Base-by-base conservation (phyloP, 1,140 invertebrate species). In the Mesaphorura yosii region DNA sequence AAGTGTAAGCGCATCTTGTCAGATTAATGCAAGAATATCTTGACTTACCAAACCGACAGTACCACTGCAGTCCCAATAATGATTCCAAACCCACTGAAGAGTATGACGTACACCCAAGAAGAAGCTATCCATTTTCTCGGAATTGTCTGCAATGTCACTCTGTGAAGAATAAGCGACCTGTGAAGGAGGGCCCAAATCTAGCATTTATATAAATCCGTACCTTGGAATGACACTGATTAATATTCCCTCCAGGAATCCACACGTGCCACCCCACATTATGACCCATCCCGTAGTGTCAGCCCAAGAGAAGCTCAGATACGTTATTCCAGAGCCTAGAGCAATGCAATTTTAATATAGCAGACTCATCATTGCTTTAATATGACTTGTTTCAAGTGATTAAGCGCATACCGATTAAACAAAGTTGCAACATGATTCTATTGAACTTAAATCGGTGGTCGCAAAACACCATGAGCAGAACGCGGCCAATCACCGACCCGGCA, bases 251-350 rank as follows among this genome's bases (percentile, higher is more conserved):
- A 44, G 14, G 15, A 17, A 17, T 25, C 58, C 58, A 1, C 45
- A 22, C 3, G 28, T 22, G 2, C 37, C 12, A 34, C 45, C 22
- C 44, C 53, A 53, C 14, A 59, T 47, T 4, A 59, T 12, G 10
- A 56, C 19, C 58, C 58, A 59, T 3, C 58, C 58, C 23, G 42
- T 56, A 12, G 53, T 59, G 1, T 19, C 45, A 1, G 47, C 39
- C 19, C 27, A 48, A 22, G n/a, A 10, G 3, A 59, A n/a, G 3
- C 17, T 25, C 3, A 55, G 41, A 29, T 48, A 59, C 17, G 56
- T 23, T 38, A 59, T 10, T 2, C 48, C 58, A 1, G 51, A 23
- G n/a, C 28, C 58, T 59, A 53, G 20, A 28, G 38, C n/a, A 53
- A 6, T 17, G 3, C 2, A 38, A 50, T 6, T 22, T 20, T 22